Evolutionary conservation across 2,888 invertebrate genomes (phyloP), one percentile per base, ranked within the genome.

Genomic region (Silvanus unidentatus): DNA sequence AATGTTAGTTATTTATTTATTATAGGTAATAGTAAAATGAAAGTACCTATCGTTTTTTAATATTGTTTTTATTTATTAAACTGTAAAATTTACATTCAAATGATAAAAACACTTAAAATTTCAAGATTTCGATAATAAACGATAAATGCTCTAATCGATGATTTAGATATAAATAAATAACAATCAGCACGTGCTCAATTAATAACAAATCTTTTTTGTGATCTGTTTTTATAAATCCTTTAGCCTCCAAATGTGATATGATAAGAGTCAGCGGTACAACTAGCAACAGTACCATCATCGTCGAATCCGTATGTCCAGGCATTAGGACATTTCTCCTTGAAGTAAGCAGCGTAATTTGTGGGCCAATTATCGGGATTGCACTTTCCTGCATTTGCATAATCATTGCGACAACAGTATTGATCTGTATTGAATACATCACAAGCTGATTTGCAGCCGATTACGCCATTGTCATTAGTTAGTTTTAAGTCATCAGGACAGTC

Each of bases 281-380:
- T 72, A 53, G 70, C 73, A 1, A 70, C 70, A 49, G 71, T 73
- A 16, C 68, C 65, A 15, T 59, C 48, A 50, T 75, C 74, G 58
- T 76, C 76, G 51, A 74, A 75, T 8, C 73, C 73, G 50, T 75
- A 75, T 43, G 71, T 71, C 60, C 75, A 75, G 10, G 74, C 75
- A 38, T 70, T 66, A 2, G 75, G 75, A 54, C 76, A 76, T 9
- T 64, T 58, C 2, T 58, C 48, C 50, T 75, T 75, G 60, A 75
- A 73, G 42, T 64, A 63, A 46, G 4, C 42, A 1, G 72, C 66
- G 49, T 70, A 72, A 44, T 68, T 49, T 42, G 57, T 51, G 2
- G 63, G 57, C 66, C 66, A 63, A 47, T 59, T 47, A 13, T 48
- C 39, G 22, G 63, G 48, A 13, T 63, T 57, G 53, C 75, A 75